phyloP scores from a whole-genome alignment of 1,140 invertebrate genomes.

The Cyclina sinensis region DNA sequence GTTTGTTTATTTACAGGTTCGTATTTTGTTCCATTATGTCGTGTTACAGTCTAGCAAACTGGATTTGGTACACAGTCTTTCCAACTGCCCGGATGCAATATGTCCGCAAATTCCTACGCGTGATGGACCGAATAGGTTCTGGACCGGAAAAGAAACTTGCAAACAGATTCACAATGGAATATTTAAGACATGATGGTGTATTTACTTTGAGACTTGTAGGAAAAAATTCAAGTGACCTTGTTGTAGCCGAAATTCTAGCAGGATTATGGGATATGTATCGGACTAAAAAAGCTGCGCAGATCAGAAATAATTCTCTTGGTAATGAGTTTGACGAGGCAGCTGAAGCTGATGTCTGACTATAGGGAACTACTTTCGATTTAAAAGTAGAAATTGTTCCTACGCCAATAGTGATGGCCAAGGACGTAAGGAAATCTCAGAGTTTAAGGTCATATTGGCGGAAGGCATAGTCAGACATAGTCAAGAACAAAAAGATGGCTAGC shows the following conservation, averaged over 20 bases:
- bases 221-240: slow-evolving; percentile 86
- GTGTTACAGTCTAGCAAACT: slow-evolving; percentile 85
- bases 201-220: slow-evolving; percentile 84
- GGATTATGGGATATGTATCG: slow-evolving; percentile 85
- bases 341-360: slow-evolving; percentile 83
- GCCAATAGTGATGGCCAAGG: no score
- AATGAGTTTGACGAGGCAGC: slow-evolving; percentile 78
- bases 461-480: no score
- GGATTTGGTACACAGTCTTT: slow-evolving; percentile 85
- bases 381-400: no score
- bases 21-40: slow-evolving; percentile 87
- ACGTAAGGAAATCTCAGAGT: no score
- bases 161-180: slow-evolving; percentile 82
- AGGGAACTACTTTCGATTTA: neutral
- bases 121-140: slow-evolving; percentile 84
- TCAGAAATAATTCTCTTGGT: slow-evolving; percentile 78
- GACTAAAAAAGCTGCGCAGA: slow-evolving; percentile 83
- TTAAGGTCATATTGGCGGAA: no score
- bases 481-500: no score
- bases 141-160: slow-evolving; percentile 83
- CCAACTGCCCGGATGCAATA: slow-evolving; percentile 85
- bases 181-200: slow-evolving; percentile 84
- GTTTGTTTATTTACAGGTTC: slow-evolving; percentile 73
- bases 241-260: slow-evolving; percentile 85
- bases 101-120: slow-evolving; percentile 86